Percentiles rank a stretch among this genome's conserved stretches.
These are phyloP conservation scores for Drosophila greeni DNA, from an alignment of 2,888 invertebrate species.

Conservation along the genomic window DNA sequence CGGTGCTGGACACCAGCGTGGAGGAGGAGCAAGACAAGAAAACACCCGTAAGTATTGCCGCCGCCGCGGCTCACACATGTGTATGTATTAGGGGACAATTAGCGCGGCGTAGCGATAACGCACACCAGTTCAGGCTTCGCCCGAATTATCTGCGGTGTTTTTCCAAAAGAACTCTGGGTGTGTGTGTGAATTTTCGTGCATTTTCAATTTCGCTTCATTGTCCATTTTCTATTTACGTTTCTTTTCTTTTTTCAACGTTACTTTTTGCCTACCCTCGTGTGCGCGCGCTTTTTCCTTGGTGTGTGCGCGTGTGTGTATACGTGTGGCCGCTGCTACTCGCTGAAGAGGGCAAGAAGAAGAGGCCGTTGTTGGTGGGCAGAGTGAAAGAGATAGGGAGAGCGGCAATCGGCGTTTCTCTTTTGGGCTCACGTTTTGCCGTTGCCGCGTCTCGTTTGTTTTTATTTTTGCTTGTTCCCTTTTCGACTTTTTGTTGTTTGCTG, in stretches of 20 bases:
- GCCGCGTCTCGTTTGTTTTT: constrained; percentile 72
- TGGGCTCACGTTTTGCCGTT: constrained; percentile 59
- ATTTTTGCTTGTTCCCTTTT: constrained; percentile 70
- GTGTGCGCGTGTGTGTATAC: constrained; percentile 39
- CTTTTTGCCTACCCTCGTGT: constrained; percentile 62
- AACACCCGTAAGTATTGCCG: constrained; percentile 71
- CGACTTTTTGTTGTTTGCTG: constrained; percentile 76
- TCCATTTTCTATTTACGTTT: constrained; percentile 43
- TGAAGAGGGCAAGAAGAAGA: constrained; percentile 27
- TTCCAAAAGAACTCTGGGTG: constrained; percentile 50
- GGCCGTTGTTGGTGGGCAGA: constrained; percentile 4
- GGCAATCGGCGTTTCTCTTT: constrained; percentile 54
- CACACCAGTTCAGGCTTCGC: constrained; percentile 34
- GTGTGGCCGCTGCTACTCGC: constrained; percentile 46
- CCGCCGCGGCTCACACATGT: constrained; percentile 19
- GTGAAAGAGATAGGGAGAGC: constrained; percentile 17
- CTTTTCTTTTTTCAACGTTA: constrained; percentile 42
- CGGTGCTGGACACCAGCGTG: constrained; percentile 39
- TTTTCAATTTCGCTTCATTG: constrained; percentile 37
- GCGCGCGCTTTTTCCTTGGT: constrained; percentile 65
- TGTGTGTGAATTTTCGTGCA: constrained; percentile 26
- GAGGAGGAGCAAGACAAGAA: constrained; percentile 62
- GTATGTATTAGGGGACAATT: constrained; percentile 58
- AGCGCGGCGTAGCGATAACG: constrained; percentile 67
- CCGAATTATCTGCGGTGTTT: constrained; percentile 49